phyloP scores from a whole-genome alignment of 1,140 invertebrate species.

The Grapholita molesta region DNA sequence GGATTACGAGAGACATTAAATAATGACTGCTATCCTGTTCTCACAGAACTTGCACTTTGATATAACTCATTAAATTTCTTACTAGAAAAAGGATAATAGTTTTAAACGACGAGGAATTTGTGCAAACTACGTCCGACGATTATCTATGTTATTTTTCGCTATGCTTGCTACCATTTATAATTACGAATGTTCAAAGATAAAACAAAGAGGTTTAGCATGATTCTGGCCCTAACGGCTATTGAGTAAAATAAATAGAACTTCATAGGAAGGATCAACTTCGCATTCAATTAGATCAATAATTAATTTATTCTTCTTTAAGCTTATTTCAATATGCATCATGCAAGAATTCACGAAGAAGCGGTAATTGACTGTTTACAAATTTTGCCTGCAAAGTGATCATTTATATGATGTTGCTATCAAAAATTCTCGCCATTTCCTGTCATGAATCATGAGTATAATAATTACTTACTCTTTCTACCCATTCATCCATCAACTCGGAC shows the following conservation, averaged over 20 bases:
- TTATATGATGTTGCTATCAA: neutral
- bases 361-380: neutral
- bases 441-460: constrained; percentile 30
- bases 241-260: too few species aligned
- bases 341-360: neutral
- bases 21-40: constrained; percentile 13
- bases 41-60: constrained; percentile 14
- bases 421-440: constrained; percentile 27
- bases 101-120: neutral
- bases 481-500: constrained; percentile 31
- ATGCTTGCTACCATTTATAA: neutral
- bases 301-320: neutral
- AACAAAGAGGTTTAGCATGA: neutral
- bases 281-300: too few species aligned
- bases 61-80: constrained; percentile 10
- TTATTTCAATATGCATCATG: too few species aligned
- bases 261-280: too few species aligned
- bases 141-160: neutral
- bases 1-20: neutral
- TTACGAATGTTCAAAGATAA: neutral
- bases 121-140: neutral
- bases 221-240: neutral
- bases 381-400: neutral
- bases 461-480: constrained; percentile 27
- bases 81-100: neutral